Evolutionary conservation across 2,888 invertebrate genomes (phyloP), one percentile per base, ranked within the genome.

Genomic region (Clostera curtula): DNA sequence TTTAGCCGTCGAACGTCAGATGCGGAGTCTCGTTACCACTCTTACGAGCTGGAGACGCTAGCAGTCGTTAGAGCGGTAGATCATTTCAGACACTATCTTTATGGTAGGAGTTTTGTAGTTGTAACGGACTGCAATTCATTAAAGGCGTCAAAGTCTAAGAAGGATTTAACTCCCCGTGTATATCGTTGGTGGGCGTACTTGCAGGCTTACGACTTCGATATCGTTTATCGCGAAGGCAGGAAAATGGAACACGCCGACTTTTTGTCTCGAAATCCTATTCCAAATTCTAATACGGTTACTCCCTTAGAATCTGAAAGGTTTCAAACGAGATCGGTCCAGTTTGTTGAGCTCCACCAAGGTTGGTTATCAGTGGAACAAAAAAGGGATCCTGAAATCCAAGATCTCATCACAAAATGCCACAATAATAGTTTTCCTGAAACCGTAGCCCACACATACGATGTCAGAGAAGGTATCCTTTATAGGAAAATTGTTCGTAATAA

Each of bases 321-420:
- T n/a, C 4, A 26, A 12, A 7, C 10, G 1, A 25, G 27, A 13
- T 19, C 5, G n/a, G 40, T 44, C 0, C 3, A 49, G 2, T 36
- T 42, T 4, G 19, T 36, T 2, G 42, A 45, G 7, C 11, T 49
- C 0, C 33, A 48, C 10, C 5, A 24, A 2, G 36, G 30, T 0
- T 53, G 54, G 53, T 18, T 58, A 1, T 7, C 25, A 0, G 49
- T 46, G 1, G 54, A 54, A 12, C 54, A 58, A 33, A 20, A 42
- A 13, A 30, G 46, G 0, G 57, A 56, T 21, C 1, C 4, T 2
- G 43, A 49, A 22, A 43, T 50, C 1, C 24, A 24, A 6, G 30
- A 43, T 5, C 7, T 53, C 1, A 28, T 53, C 5, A 0, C 39
- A 48, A 24, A 18, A 6, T 19, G 24, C 4, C 1, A 15, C 1